Evolutionary conservation across 2,113 vertebrate species (phyloP).

Genomic region (Pantherophis guttatus): DNA sequence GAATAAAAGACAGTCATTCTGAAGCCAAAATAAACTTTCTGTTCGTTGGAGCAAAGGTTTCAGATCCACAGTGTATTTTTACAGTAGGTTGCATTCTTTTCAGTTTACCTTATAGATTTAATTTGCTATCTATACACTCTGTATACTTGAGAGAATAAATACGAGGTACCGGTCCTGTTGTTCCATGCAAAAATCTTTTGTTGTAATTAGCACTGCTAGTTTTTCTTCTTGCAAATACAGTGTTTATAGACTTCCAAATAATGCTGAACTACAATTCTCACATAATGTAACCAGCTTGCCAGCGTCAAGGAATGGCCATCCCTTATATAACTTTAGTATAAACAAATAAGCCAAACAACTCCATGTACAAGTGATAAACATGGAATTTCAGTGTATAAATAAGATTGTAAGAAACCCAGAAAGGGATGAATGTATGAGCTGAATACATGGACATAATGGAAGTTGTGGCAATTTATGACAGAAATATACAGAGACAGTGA

Average conservation of each 20-base stretch:
- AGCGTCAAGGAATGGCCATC: neutral
- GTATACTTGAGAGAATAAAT: neutral
- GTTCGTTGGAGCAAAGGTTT: neutral
- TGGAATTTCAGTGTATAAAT: neutral
- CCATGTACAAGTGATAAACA: conserved; percentile 25
- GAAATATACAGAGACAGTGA: conserved; percentile 3
- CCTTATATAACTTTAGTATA: conserved; percentile 3
- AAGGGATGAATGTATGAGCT: neutral
- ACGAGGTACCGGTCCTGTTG: conserved; percentile 9
- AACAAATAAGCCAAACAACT: conserved; percentile 22
- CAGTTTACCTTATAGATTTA: neutral
- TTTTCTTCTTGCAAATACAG: conserved; percentile 1
- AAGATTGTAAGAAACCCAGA: neutral
- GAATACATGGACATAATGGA: neutral
- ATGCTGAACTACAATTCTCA: neutral
- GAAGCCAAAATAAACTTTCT: neutral
- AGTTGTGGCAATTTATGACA: neutral
- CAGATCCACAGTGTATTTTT: neutral
- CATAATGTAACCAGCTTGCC: neutral
- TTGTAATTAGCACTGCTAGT: conserved; percentile 27
- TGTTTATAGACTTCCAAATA: neutral
- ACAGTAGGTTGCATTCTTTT: neutral
- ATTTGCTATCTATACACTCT: neutral
- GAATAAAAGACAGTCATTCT: neutral
- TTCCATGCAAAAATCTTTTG: neutral